Base-by-base conservation (phyloP, 1,140 invertebrate genomes). In the Agraylea sexmaculata region DNA sequence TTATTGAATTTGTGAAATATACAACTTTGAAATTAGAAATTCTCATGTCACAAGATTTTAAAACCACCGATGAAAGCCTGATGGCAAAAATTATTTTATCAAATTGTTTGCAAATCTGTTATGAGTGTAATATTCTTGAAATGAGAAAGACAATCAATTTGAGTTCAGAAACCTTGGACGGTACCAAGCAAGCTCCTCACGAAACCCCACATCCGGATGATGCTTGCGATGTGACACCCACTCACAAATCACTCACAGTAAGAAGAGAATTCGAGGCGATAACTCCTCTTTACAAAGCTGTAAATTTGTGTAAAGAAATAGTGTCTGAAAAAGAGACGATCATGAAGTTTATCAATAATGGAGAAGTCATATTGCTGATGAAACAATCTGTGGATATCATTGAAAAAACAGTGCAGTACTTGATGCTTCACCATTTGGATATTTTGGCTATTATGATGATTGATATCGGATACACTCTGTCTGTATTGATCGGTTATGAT, bases 161-260 rank as follows among this genome's bases (percentile, higher is more conserved):
- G n/a, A n/a, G n/a, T n/a, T n/a, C n/a, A n/a, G n/a, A n/a, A n/a
- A n/a, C 20, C 4, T 12, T 11, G 16, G 27, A 18, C 35, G 18
- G 19, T 3, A 28, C 27, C 6, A 31, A 23, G 5, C 13, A n/a
- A 3, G n/a, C 34, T 10, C n/a, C 22, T 5, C 39, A 13, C n/a
- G 30, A 42, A 22, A n/a, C 36, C 12, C 10, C 29, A 1, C 43
- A 49, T 36, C 47, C 43, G 1, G 47, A 49, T 16, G 47, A 49
- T 25, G 34, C 22, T 15, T 49, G 47, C 22, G 47, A 49, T 15
- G 39, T 49, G 11, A 17, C 37, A 11, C 43, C 47, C 1, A 41
- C 47, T 11, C 47, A 46, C 19, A 36, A 43, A 28, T 46, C 34
- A 10, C 33, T 49, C 6, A 43, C 12, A 13, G 34, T 49, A 4